Percentiles rank a stretch among this genome's conserved stretches.
These are phyloP conservation scores for Ancistrus triradiatus DNA, from an alignment of 2,113 vertebrate species.

Conservation along the genomic window DNA sequence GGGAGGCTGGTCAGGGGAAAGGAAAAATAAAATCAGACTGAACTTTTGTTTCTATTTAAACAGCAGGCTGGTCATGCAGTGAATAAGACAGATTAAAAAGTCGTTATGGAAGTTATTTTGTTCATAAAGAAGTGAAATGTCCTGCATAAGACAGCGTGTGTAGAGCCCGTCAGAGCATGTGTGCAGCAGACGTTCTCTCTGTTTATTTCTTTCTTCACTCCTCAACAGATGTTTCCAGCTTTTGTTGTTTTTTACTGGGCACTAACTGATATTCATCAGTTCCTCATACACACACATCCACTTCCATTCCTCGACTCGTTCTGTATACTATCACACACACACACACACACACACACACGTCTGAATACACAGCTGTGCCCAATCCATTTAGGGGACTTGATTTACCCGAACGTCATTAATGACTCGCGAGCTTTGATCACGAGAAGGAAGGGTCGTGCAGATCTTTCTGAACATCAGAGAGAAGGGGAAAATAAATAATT, in stretches of 20 bases:
- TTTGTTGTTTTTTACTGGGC: neutral
- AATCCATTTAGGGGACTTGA: neutral
- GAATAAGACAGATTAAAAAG: too few species aligned
- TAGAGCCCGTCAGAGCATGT: neutral
- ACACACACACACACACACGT: too few species aligned
- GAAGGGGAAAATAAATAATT: neutral
- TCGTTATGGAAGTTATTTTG: too few species aligned
- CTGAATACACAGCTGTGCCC: neutral
- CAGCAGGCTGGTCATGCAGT: too few species aligned
- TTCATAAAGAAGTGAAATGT: too few species aligned
- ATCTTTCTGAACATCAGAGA: neutral
- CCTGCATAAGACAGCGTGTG: neutral
- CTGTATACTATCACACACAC: neutral
- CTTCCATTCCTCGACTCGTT: neutral
- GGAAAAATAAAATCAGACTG: too few species aligned
- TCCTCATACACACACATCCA: neutral
- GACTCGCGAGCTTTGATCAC: neutral
- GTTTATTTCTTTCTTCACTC: slow-evolving; percentile 6
- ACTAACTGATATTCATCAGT: slow-evolving; percentile 2
- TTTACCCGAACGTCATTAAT: slow-evolving; percentile 4
- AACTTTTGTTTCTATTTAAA: too few species aligned
- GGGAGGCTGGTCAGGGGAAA: too few species aligned
- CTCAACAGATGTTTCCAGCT: slow-evolving; percentile 12
- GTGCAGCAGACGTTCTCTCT: neutral
- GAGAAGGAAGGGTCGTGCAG: neutral